Evolutionary conservation across 2,797 vertebrate species (phyloP).

Genomic region (Enteromius radiatus): DNA sequence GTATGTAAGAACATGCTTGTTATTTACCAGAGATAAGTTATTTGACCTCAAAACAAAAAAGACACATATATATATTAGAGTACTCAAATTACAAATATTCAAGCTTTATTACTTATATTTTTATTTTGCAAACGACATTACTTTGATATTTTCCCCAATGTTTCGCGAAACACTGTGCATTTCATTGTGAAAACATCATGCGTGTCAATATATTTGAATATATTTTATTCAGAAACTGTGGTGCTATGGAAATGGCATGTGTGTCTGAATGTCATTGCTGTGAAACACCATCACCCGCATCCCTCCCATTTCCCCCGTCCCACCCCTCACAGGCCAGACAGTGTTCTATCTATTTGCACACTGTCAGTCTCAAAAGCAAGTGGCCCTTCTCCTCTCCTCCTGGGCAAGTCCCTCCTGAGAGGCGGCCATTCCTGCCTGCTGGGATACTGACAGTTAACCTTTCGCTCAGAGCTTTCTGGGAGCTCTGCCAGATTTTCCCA

Average conservation of each 20-base stretch:
- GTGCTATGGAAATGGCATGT: constrained; percentile 11
- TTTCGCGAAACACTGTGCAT: not conserved
- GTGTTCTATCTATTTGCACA: constrained; percentile 46
- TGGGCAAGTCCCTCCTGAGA: constrained; percentile 49
- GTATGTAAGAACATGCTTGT: not conserved
- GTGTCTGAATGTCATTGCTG: constrained; percentile 29
- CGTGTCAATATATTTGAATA: constrained; percentile 23
- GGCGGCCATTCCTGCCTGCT: constrained; percentile 43
- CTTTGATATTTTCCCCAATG: not conserved
- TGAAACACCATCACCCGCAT: constrained; percentile 7
- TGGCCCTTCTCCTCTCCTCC: constrained; percentile 42
- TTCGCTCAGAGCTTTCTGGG: constrained; percentile 62
- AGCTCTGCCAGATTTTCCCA: constrained; percentile 58
- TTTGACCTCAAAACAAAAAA: not conserved
- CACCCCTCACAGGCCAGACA: constrained; percentile 40
- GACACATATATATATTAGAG: not conserved
- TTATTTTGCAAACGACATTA: not conserved
- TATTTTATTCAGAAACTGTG: constrained; percentile 8
- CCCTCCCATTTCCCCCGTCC: constrained; percentile 32
- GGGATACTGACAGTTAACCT: constrained; percentile 61
- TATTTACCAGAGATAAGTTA: not conserved
- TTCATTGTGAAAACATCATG: not conserved
- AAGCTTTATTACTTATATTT: not conserved
- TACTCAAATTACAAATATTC: not conserved
- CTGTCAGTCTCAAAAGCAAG: constrained; percentile 51